phyloP scores from a whole-genome alignment of 2,113 vertebrate species.

The Anguilla rostrata region DNA sequence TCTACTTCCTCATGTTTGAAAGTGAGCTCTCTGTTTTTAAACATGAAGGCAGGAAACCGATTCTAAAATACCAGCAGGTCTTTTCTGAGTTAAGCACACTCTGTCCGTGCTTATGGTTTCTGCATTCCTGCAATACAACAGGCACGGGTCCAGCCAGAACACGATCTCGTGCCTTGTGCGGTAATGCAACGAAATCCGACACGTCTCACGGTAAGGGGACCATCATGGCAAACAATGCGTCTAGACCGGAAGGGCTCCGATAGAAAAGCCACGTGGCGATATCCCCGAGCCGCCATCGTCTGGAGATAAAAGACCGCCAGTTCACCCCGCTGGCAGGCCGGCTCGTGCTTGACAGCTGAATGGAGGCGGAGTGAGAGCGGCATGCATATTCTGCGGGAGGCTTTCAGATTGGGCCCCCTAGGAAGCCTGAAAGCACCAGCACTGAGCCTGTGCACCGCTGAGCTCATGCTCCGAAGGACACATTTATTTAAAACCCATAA shows the following conservation, averaged over 20 bases:
- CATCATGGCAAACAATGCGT: neutral
- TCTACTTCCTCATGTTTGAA: no score
- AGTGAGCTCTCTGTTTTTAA: no score
- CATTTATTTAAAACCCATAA: neutral
- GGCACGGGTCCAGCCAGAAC: no score
- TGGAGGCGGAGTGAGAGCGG: neutral
- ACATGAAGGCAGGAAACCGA: no score
- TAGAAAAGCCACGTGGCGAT: neutral
- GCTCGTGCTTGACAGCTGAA: conserved; percentile 7
- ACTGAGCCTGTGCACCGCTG: neutral
- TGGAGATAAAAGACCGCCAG: neutral
- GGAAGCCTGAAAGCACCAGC: conserved; percentile 1
- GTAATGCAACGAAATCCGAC: neutral
- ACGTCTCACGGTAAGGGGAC: neutral
- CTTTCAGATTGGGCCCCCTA: conserved; percentile 17
- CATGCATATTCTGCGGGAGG: conserved; percentile 29
- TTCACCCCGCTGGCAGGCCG: neutral
- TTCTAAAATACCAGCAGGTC: no score
- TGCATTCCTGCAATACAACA: no score
- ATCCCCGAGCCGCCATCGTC: neutral
- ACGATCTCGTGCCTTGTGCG: neutral
- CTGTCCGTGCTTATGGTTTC: no score
- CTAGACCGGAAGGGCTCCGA: neutral
- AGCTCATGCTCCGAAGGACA: neutral
- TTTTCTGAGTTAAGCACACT: no score